Evolutionary conservation across 1,140 invertebrate genomes (phyloP).

Genomic region (Apis dorsata): DNA sequence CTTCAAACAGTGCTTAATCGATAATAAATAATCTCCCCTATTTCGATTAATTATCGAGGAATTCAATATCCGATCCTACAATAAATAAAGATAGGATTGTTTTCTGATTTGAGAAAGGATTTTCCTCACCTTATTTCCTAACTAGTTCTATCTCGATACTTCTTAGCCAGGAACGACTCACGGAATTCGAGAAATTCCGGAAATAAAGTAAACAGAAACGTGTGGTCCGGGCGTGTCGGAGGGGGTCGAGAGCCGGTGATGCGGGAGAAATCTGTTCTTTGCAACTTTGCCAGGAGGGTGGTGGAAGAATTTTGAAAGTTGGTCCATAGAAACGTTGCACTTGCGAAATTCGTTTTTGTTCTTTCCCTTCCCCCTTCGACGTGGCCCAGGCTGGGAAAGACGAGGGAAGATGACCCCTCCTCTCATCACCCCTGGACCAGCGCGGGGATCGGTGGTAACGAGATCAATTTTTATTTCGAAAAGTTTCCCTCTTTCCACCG

Average conservation of each 20-base stretch:
- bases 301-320: conserved; percentile 37
- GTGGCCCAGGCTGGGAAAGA: not conserved
- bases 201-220: conserved; percentile 39
- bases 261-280: conserved; percentile 33
- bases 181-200: conserved; percentile 38
- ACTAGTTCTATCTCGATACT: not conserved
- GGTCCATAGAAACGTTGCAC: conserved; percentile 15
- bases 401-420: not conserved
- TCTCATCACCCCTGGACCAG: conserved; percentile 13
- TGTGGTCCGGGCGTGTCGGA: not conserved
- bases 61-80: not conserved
- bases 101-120: not conserved
- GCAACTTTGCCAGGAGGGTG: not conserved
- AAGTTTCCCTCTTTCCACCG: conserved; percentile 32
- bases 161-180: not conserved
- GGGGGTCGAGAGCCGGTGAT: not conserved
- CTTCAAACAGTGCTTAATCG: too few species aligned
- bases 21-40: too few species aligned
- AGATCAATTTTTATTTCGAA: conserved; percentile 52
- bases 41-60: not conserved
- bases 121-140: not conserved
- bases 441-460: conserved; percentile 20
- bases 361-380: not conserved
- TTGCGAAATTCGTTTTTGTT: conserved; percentile 37
- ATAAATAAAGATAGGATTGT: too few species aligned